These are phyloP conservation scores for Tenebrosternarchus preto DNA, from an alignment of 2,113 vertebrate genomes.

Conservation along the genomic window DNA sequence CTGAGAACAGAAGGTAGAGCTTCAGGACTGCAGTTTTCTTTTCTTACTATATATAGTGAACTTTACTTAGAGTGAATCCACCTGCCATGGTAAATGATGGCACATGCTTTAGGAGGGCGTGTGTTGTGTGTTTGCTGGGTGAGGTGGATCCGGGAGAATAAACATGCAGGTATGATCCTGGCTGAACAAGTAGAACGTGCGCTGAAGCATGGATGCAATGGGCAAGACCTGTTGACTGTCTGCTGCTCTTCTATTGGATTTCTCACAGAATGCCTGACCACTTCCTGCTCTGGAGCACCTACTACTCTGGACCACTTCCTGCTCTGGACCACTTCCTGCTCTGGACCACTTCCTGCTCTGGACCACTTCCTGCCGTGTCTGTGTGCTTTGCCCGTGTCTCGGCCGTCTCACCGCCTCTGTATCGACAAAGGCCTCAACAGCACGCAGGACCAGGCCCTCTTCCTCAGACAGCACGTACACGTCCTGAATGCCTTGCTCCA, in stretches of 20 bases:
- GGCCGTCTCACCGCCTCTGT: slow-evolving; percentile 28
- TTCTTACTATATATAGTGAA: not conserved
- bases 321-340: not conserved
- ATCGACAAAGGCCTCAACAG: slow-evolving; percentile 80
- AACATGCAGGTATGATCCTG: not conserved
- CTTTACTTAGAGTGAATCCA: not conserved
- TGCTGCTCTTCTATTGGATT: not conserved
- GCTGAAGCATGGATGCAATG: not conserved
- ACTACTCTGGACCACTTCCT: not conserved
- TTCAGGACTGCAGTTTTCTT: not conserved
- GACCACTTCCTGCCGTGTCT: not conserved
- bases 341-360: not conserved
- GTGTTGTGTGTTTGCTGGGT: not conserved
- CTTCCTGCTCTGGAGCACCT: not conserved
- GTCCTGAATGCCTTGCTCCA: slow-evolving; percentile 84
- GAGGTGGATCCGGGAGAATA: not conserved
- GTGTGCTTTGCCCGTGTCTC: not conserved
- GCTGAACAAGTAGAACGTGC: slow-evolving; percentile 17
- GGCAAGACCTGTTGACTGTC: not conserved
- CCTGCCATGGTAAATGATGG: not conserved
- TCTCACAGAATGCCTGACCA: slow-evolving; percentile 4
- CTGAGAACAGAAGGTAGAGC: not conserved
- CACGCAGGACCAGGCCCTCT: slow-evolving; percentile 83
- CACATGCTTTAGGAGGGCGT: slow-evolving; percentile 1
- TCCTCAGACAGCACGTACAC: slow-evolving; percentile 86